phyloP scores from a whole-genome alignment of 2,888 invertebrate genomes.

The Ctena decussata region DNA sequence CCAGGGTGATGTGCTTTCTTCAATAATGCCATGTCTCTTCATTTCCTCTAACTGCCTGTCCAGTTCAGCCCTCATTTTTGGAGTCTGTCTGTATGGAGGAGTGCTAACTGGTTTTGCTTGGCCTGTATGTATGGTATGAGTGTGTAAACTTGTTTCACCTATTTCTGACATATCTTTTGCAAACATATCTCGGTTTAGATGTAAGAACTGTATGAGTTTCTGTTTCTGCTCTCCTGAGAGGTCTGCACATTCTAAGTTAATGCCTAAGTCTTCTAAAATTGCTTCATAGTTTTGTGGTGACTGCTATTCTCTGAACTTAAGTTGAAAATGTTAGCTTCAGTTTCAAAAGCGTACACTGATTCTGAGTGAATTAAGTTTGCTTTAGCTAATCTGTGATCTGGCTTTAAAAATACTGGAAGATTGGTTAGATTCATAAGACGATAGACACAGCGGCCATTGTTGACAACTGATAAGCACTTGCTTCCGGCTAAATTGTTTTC shows the following conservation, averaged over 20 bases:
- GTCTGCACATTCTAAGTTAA: not conserved
- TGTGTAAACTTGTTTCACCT: conserved; percentile 35
- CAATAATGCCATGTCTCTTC: conserved; percentile 38
- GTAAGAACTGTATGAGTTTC: conserved; percentile 1
- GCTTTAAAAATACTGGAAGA: no score
- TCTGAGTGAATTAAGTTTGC: no score
- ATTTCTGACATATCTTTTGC: conserved; percentile 34
- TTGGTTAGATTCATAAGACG: no score
- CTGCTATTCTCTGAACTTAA: no score
- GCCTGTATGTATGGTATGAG: conserved; percentile 52
- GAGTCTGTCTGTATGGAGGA: conserved; percentile 29
- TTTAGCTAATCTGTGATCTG: no score
- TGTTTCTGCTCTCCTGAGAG: not conserved
- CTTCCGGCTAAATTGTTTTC: no score
- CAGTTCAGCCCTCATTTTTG: conserved; percentile 19
- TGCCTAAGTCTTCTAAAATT: not conserved
- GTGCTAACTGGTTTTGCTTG: conserved; percentile 30
- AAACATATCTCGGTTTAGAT: no score
- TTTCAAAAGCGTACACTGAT: no score
- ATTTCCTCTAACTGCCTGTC: conserved; percentile 38
- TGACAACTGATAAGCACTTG: no score
- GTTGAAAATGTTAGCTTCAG: no score
- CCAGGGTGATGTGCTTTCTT: conserved; percentile 42
- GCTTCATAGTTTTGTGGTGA: not conserved
- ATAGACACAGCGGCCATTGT: no score